Base-by-base conservation (phyloP, 2,797 vertebrate genomes). In the Fringilla coelebs region DNA sequence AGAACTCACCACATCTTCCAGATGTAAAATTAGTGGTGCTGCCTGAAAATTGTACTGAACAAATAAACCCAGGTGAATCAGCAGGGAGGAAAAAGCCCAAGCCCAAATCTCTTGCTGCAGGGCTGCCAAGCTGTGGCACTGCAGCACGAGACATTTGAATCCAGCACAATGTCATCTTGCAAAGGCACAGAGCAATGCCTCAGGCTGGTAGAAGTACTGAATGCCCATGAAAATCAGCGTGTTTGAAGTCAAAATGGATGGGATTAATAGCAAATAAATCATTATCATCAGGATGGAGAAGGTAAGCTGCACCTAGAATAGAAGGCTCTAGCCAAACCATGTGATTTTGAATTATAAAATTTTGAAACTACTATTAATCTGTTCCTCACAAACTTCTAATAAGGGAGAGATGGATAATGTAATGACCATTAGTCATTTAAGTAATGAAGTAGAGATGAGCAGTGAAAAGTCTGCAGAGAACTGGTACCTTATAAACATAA, bases 401-500 rank as follows among this genome's bases (percentile, higher is more conserved):
- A 13, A 49, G 17, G 18, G 2, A 5, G 1, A 11, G 10, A 62
- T 25, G 43, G 46, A 71, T 40, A 87, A 83, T 11, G 13, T 46
- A 84, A 68, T 52, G 65, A 68, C 14, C 43, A 31, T 89, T 58
- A 81, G 11, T 80, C 87, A 74, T 90, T 65, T 24, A 85, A 84
- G 57, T 48, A 81, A 11, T 65, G 45, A 73, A 89, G 34, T 9
- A 65, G 43, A 58, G n/a, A 71, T 17, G 16, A 81, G 60, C 16
- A 71, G 61, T 61, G 29, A 51, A n/a, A 93, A 70, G 25, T 19
- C 67, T 88, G 41, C 45, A 67, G 49, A 68, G 73, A 84, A 66
- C 3, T 10, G 26, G 34, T 98, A 99, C 99, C 99, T 99, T 99
- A 98, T 99, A 99, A 78, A 99, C 99, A 80, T 99, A 99, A 66